Base-by-base conservation (phyloP, 1,140 invertebrate genomes). In the Aphaenogaster floridana region DNA sequence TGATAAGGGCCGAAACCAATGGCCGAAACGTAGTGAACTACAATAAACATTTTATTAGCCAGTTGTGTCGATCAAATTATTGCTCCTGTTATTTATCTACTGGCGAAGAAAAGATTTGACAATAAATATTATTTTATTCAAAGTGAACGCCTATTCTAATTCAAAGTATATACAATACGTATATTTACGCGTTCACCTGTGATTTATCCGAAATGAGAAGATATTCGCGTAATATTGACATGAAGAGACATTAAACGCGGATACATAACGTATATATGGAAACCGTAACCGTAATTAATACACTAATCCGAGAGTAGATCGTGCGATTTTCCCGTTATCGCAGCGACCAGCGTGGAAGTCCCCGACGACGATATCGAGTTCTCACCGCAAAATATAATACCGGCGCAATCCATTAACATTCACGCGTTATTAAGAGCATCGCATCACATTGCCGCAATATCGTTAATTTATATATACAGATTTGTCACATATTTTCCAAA, bases 251-350 rank as follows among this genome's bases (percentile, higher is more conserved):
- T 39, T 74, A 48, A 74, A 76, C n/a, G 69, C 68, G 42, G 17
- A 59, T 74, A n/a, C 13, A 42, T 48, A 63, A 50, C 15, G 42
- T 84, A 76, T 48, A 76, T 39, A 21, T 61, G 69, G 69, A 61
- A 76, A 64, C 63, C 80, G 69, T 63, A 84, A 84, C 54, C 80
- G 69, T 84, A 84, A 84, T 84, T 84, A 84, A 84, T 84, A 84
- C 42, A 84, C 80, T 84, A 84, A 84, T 84, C 80, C 71, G 69
- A 74, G 69, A 76, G 80, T 63, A 74, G 69, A 84, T 84, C 69
- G 80, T 76, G 69, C 80, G 69, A 84, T 84, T 84, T 84, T 50
- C 54, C 80, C 57, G 80, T 83, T 83, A 83, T 83, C 80, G 54
- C 68, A 74, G 42, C 15, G 42, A 21, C 80, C 80, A 84, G 69